Conservation (phyloP, 2,888 invertebrate species). For the Hymenopus coronatus region DNA sequence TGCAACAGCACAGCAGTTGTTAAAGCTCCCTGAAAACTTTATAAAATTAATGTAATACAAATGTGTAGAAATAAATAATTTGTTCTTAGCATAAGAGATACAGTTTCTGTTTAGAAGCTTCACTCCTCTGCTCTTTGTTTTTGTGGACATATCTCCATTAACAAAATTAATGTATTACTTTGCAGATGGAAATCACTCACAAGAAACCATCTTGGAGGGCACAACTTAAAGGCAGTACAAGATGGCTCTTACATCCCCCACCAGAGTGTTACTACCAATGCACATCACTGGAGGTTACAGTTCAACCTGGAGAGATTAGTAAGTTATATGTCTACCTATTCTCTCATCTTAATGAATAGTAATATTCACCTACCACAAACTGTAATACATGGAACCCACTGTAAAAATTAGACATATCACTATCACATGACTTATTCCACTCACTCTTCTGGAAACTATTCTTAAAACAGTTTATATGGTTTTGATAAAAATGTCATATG, state of each 20-base stretch:
- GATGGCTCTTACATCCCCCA: slow-evolving; percentile 54
- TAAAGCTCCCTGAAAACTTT: too few relatives aligned
- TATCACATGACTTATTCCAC: too few relatives aligned
- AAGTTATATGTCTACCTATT: slow-evolving; percentile 37
- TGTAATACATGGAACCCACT: too few relatives aligned
- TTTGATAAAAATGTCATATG: too few relatives aligned
- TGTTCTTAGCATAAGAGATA: neutral
- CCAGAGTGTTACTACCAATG: slow-evolving; percentile 53
- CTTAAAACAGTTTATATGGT: too few relatives aligned
- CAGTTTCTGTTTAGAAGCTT: neutral
- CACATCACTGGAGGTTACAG: slow-evolving; percentile 45
- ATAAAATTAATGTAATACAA: too few relatives aligned
- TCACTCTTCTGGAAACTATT: too few relatives aligned
- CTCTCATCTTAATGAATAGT: too few relatives aligned
- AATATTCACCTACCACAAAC: too few relatives aligned
- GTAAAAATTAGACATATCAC: too few relatives aligned
- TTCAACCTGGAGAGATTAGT: slow-evolving; percentile 55
- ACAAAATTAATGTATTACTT: neutral
- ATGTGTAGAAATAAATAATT: neutral
- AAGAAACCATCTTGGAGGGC: slow-evolving; percentile 57
- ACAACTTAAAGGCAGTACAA: slow-evolving; percentile 52
- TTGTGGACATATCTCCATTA: too few relatives aligned
- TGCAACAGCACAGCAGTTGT: too few relatives aligned
- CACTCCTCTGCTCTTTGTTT: neutral
- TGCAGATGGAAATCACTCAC: slow-evolving; percentile 53